Evolutionary conservation across 2,888 invertebrate genomes (phyloP).

Genomic region (Drosophila subsilvestris): DNA sequence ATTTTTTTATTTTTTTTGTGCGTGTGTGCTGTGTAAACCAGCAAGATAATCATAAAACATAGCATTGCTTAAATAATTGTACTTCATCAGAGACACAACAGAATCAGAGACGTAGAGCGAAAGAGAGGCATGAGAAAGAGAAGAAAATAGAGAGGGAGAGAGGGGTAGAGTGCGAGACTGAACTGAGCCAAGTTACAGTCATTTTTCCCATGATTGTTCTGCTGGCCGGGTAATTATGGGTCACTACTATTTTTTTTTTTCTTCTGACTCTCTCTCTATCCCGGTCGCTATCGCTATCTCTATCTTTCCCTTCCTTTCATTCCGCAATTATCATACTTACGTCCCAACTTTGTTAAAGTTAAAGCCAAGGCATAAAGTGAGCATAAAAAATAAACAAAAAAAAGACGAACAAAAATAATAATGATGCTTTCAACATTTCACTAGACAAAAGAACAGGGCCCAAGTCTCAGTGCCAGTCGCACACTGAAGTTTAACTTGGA

Average conservation of each 20-base stretch:
- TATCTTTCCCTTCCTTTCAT: slow-evolving; percentile 24
- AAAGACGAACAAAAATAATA: slow-evolving; percentile 49
- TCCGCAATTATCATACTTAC: slow-evolving; percentile 71
- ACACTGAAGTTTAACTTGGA: slow-evolving; percentile 43
- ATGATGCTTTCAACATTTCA: slow-evolving; percentile 78
- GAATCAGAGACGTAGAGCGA: background rate
- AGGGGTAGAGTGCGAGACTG: slow-evolving; percentile 13
- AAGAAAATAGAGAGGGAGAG: slow-evolving; percentile 1
- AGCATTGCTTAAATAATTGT: slow-evolving; percentile 75
- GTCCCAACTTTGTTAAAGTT: slow-evolving; percentile 59
- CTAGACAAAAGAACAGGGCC: slow-evolving; percentile 62
- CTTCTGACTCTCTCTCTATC: slow-evolving; percentile 41
- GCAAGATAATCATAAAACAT: slow-evolving; percentile 74
- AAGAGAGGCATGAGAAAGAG: slow-evolving; percentile 19
- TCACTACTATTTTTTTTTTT: slow-evolving; percentile 54
- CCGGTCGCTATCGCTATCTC: slow-evolving; percentile 21
- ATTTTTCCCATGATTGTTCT: slow-evolving; percentile 79
- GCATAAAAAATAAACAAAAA: slow-evolving; percentile 53
- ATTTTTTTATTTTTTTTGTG: slow-evolving; percentile 38
- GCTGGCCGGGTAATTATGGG: slow-evolving; percentile 74
- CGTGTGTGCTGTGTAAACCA: slow-evolving; percentile 64
- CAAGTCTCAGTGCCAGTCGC: background rate
- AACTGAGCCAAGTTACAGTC: slow-evolving; percentile 26
- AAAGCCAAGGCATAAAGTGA: slow-evolving; percentile 48
- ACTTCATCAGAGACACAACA: slow-evolving; percentile 53